Evolutionary conservation across 30 jellyfish, hydroid and myxozoan genomes (phyloP), one percentile per base, ranked within the genome.

Genomic region (Nemopilema nomurai): DNA sequence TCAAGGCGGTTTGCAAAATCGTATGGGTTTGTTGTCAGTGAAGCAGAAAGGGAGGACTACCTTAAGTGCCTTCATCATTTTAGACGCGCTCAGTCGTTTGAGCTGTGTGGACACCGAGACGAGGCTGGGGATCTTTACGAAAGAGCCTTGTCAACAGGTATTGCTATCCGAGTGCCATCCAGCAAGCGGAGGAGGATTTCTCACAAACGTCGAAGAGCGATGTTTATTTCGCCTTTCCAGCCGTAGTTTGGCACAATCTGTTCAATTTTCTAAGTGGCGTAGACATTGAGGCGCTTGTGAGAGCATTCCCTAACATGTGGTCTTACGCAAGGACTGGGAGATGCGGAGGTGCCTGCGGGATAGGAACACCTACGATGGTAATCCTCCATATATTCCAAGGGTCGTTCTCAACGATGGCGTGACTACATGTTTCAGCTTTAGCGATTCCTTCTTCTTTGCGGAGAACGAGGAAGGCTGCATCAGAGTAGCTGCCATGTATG

Each of bases 401-500:
- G 83, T 87, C 30, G 86, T 49, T 25, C 28, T 28, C 67, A 71
- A 78, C 28, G 8, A 32, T 52, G 96, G 96, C 32, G 75, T 87
- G 24, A 13, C 21, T 76, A 67, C 91, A 28, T 24, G 64, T n/a
- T 87, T 87, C 70, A 27, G 24, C 24, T 87, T 79, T 32, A 8
- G 66, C n/a, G 83, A 71, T 70, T 62, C 83, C 62, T 27, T 22
- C n/a, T 87, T 87, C 87, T 86, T 79, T 29, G 63, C 62, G 17
- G 81, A 71, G 16, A 78, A 87, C 30, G 74, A 76, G 76, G 96
- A 87, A 67, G 81, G 76, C 21, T 87, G 96, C 22, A 22, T 77
- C 41, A 69, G 87, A 1, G 96, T 87, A 24, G 85, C 89, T 32
- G 96, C 96, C 66, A 80, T 89, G 92, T 81, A 89, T 89, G 83